phyloP scores from a whole-genome alignment of 2,888 invertebrate genomes.

The Hirtodrosophila trivittata region DNA sequence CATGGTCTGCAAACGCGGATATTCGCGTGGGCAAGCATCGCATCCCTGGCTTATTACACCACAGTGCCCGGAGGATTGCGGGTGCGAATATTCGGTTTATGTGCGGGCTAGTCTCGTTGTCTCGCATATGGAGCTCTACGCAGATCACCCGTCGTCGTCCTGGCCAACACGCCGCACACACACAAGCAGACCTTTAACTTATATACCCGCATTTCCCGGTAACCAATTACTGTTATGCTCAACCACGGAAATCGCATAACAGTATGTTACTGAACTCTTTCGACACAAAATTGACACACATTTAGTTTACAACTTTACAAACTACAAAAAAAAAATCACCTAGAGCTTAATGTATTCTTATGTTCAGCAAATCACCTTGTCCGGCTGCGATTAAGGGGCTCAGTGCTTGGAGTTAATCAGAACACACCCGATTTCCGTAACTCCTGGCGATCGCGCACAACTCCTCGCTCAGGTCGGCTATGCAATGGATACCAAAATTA shows the following conservation, averaged over 20 bases:
- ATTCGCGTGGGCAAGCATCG: slow-evolving; percentile 49
- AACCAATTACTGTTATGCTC: slow-evolving; percentile 57
- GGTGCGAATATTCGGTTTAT: slow-evolving; percentile 56
- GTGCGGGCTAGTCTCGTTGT: background rate
- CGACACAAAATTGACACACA: slow-evolving; percentile 17
- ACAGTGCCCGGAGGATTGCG: slow-evolving; percentile 33
- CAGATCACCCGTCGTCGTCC: slow-evolving; percentile 26
- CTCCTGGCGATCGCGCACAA: slow-evolving; percentile 37
- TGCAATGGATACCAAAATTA: slow-evolving; percentile 62
- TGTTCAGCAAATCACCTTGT: slow-evolving; percentile 68
- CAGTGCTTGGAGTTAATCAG: slow-evolving; percentile 76
- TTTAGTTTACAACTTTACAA: slow-evolving; percentile 33
- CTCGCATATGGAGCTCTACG: slow-evolving; percentile 12
- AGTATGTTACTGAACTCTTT: slow-evolving; percentile 34
- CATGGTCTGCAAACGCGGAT: slow-evolving; percentile 48
- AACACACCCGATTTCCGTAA: slow-evolving; percentile 71
- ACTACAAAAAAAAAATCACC: slow-evolving; percentile 8
- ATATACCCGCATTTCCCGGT: slow-evolving; percentile 5
- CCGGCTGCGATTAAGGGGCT: slow-evolving; percentile 80
- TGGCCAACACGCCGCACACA: slow-evolving; percentile 14
- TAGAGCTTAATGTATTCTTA: slow-evolving; percentile 45
- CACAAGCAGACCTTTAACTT: slow-evolving; percentile 53
- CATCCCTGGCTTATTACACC: slow-evolving; percentile 58
- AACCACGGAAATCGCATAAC: slow-evolving; percentile 76
- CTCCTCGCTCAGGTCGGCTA: slow-evolving; percentile 28